Evolutionary conservation across 2,888 invertebrate species (phyloP), one percentile per base, ranked within the genome.

Genomic region (Volucella bombylans): DNA sequence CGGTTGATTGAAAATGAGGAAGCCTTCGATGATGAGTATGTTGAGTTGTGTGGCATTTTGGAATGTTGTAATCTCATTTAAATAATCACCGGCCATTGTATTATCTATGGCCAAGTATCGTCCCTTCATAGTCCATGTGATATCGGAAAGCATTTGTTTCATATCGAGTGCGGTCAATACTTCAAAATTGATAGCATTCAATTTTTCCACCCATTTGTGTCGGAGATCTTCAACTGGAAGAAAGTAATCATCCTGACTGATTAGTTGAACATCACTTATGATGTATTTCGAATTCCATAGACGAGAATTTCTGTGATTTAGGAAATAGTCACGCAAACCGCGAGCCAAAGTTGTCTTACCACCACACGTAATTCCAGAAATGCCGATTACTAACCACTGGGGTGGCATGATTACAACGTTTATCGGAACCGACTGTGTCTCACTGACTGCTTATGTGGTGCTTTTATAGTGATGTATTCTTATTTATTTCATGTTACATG

Each of bases 321-420:
- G 87, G 72, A 92, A 92, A 73, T 90, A 91, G 14, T 91, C 89
- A 6, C 90, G 91, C 15, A 97, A 89, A 74, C 92, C 92, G 68
- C 92, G 93, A 0, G 96, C 94, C 47, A 96, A 89, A 0, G 96
- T 95, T 0, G 96, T 96, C 92, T 97, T 97, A 0, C 97, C 97
- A 18, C 96, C 95, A 88, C 96, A 96, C 0, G 97, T 97, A 1
- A 95, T 95, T 1, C 97, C 96, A 49, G 95, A 94, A 86, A 97
- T 93, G 8, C 96, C 96, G 78, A 95, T 91, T 67, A 95, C 91
- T 49, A 94, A 87, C 93, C 93, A 94, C 85, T 91, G 93, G 88
- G 88, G 93, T 90, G 88, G 93, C 79, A 87, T 90, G 87, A 73
- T 86, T 82, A 9, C 11, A 41, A 49, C 11, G 11, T 47, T 23